Base-by-base conservation (phyloP, 2,888 invertebrate genomes). In the Cynaeus angustus region DNA sequence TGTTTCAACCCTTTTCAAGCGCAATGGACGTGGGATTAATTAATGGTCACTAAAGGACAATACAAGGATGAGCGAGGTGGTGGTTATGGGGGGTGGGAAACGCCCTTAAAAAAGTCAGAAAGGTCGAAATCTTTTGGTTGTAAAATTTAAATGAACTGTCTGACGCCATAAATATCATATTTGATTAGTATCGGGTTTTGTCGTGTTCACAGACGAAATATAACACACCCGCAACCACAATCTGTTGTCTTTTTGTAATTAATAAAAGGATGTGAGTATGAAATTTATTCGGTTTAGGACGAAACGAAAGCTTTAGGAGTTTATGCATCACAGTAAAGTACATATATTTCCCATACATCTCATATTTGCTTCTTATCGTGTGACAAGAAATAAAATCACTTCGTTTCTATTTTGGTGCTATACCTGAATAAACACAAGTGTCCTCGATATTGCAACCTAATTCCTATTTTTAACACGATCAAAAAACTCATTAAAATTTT, bases 101-200 rank as follows among this genome's bases (percentile, higher is more conserved):
- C 33, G 6, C 1, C n/a, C n/a, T 33, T 33, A 9, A 9, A n/a
- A n/a, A 33, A n/a, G 9, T 3, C 4, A 9, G 46, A 46, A 46
- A 16, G 14, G 46, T 46, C 46, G 7, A 46, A 16, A 46, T 13
- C 0, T 46, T 16, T 1, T 21, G 9, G n/a, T 48, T 21, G 48
- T 14, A 14, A 53, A 53, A 30, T 14, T 14, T 53, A 33, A 6
- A 53, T 14, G 12, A 33, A 33, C 9, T 9, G 10, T 1, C 9
- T 53, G 53, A 53, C 37, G 37, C 33, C 53, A 53, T 50, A n/a
- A 50, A 50, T 50, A 21, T 14, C 8, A n/a, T 48, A 48, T 16
- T 48, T 48, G 48, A 48, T 48, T 48, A 10, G 30, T 28, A 28
- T 50, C 13, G 10, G 30, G 50, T 26, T 50, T 28, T 10, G 30